Evolutionary conservation across 2,797 vertebrate species (phyloP).

Genomic region (Enteromius paludinosus): DNA sequence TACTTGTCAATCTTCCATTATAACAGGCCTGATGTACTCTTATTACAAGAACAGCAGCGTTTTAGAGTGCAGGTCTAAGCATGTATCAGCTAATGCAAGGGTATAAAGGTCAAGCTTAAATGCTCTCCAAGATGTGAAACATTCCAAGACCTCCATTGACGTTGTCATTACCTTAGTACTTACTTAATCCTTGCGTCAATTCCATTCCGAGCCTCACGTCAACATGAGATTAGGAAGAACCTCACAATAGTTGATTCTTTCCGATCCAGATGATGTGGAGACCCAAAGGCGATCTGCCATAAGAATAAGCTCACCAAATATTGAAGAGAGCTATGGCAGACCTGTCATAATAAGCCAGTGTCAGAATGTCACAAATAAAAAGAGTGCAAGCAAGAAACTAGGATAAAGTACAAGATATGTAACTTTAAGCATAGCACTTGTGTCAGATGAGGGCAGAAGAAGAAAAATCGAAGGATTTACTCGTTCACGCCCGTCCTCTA

Average conservation of each 20-base stretch:
- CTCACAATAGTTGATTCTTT: not conserved
- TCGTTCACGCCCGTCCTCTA: not conserved
- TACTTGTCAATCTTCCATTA: conserved; percentile 33
- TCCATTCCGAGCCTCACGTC: not conserved
- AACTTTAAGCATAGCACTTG: not conserved
- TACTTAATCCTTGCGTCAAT: conserved; percentile 29
- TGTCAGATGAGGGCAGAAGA: not conserved
- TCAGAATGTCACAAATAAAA: not conserved
- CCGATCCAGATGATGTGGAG: not conserved
- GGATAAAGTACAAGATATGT: not conserved
- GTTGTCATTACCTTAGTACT: conserved; percentile 22
- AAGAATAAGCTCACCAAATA: conserved; percentile 21
- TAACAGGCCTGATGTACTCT: conserved; percentile 18
- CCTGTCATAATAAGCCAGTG: not conserved
- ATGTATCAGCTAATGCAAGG: conserved; percentile 27
- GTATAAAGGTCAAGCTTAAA: conserved; percentile 24
- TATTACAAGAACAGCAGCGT: conserved; percentile 25
- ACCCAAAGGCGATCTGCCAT: not conserved
- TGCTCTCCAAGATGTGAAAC: conserved; percentile 5
- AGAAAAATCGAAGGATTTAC: conserved; percentile 18
- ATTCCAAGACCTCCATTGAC: conserved; percentile 25
- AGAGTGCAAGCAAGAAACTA: not conserved
- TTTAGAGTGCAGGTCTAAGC: not conserved
- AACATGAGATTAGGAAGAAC: not conserved
- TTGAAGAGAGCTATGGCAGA: not conserved